Conservation (phyloP, 2,888 invertebrate genomes). For the Pollenia angustigena region DNA sequence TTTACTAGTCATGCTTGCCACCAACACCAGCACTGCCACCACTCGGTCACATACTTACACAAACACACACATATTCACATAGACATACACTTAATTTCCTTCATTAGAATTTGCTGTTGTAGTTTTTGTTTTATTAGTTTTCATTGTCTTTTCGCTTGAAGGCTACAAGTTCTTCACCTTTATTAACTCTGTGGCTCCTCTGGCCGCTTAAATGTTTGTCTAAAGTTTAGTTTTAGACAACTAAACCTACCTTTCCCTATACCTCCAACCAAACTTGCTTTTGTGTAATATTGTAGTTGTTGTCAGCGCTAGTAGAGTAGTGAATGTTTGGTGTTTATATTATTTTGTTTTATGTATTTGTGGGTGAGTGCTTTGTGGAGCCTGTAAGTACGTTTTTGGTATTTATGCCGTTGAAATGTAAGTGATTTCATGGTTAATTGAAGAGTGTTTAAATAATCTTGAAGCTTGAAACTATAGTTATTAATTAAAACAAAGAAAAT, state of each 20-base stretch:
- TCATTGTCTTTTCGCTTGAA: slow-evolving; percentile 29
- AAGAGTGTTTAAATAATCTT: slow-evolving; percentile 60
- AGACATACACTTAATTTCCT: slow-evolving; percentile 53
- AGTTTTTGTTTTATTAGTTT: neutral
- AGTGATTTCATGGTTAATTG: slow-evolving; percentile 67
- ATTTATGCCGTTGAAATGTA: slow-evolving; percentile 41
- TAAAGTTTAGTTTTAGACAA: slow-evolving; percentile 49
- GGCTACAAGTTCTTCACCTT: slow-evolving; percentile 59
- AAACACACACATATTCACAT: neutral
- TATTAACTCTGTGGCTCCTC: slow-evolving; percentile 32
- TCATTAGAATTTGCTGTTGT: slow-evolving; percentile 51
- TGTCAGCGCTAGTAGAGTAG: neutral
- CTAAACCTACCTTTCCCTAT: slow-evolving; percentile 13
- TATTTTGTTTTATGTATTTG: neutral
- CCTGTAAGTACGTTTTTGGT: neutral
- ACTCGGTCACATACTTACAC: neutral
- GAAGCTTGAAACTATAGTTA: slow-evolving; percentile 48
- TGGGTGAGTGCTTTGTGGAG: neutral
- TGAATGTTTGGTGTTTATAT: neutral
- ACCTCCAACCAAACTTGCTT: neutral
- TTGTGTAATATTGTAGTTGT: slow-evolving; percentile 12
- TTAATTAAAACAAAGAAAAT: slow-evolving; percentile 55
- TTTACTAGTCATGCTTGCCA: slow-evolving; percentile 38
- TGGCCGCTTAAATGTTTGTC: slow-evolving; percentile 45
- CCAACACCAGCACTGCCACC: neutral